These are phyloP conservation scores for Sturmia bella DNA, from an alignment of 2,888 invertebrate genomes.

Conservation along the genomic window DNA sequence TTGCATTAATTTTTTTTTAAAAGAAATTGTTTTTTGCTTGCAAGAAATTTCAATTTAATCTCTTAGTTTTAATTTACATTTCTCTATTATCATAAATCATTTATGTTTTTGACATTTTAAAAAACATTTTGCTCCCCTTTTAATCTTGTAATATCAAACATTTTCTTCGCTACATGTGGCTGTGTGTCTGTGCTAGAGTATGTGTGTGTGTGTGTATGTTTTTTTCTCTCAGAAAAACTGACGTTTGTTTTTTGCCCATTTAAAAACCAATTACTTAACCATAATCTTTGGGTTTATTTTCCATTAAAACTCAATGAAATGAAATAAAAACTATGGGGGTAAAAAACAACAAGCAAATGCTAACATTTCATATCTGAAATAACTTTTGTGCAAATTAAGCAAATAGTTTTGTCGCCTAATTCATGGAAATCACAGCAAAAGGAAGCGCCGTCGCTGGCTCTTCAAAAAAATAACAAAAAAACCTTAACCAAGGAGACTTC, in stretches of 20 bases:
- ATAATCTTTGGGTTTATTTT: slow-evolving; percentile 67
- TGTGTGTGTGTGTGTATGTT: background rate
- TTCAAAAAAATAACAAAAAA: slow-evolving; percentile 8
- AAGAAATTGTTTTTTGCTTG: background rate
- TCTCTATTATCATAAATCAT: slow-evolving; percentile 58
- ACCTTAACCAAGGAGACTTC: slow-evolving; percentile 24
- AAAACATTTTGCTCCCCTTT: slow-evolving; percentile 49
- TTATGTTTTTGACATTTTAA: slow-evolving; percentile 57
- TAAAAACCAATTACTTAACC: slow-evolving; percentile 68
- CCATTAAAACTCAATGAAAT: slow-evolving; percentile 65
- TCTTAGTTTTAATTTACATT: slow-evolving; percentile 39
- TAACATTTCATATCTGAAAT: slow-evolving; percentile 60
- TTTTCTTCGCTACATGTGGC: background rate
- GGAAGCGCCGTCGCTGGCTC: slow-evolving; percentile 5
- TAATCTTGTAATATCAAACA: slow-evolving; percentile 32
- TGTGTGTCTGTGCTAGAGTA: no score
- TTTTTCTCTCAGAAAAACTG: slow-evolving; percentile 9
- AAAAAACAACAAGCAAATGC: slow-evolving; percentile 15
- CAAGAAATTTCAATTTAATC: slow-evolving; percentile 31
- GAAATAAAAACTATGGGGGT: slow-evolving; percentile 44
- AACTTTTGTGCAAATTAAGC: slow-evolving; percentile 68
- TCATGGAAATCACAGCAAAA: slow-evolving; percentile 52
- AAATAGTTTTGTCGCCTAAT: slow-evolving; percentile 70
- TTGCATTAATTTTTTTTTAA: background rate
- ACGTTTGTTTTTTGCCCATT: slow-evolving; percentile 51